Evolutionary conservation across 2,797 vertebrate genomes (phyloP).

Genomic region (Lindbergichthys nudifrons): DNA sequence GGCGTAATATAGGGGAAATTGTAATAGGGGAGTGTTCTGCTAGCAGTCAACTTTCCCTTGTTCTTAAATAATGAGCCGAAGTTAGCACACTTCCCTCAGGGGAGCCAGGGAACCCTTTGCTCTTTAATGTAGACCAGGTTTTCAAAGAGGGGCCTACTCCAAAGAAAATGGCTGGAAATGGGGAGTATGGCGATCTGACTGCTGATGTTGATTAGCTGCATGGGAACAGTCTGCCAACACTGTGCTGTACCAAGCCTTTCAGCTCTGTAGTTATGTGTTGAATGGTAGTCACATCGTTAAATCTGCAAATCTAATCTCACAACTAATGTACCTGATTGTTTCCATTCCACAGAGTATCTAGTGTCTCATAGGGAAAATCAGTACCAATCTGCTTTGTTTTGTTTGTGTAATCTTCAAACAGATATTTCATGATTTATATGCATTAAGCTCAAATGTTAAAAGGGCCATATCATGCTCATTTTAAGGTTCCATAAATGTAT

Average conservation of each 20-base stretch:
- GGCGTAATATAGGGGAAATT: conserved; percentile 41
- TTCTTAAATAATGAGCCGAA: conserved; percentile 62
- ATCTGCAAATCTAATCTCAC: conserved; percentile 8
- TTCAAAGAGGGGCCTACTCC: conserved; percentile 44
- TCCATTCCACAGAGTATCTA: not conserved
- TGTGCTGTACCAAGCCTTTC: conserved; percentile 8
- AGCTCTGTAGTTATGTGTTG: conserved; percentile 11
- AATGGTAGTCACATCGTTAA: not conserved
- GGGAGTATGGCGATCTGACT: conserved; percentile 36
- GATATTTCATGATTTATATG: not conserved
- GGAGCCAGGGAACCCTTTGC: conserved; percentile 56
- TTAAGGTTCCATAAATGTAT: too few relatives aligned
- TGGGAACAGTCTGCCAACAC: conserved; percentile 44
- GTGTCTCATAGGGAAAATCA: not conserved
- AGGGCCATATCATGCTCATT: too few relatives aligned
- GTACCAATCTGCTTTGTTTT: not conserved
- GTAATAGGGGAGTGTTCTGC: conserved; percentile 45
- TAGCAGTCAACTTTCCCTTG: conserved; percentile 41
- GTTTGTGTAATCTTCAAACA: not conserved
- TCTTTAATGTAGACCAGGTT: conserved; percentile 76
- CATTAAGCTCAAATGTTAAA: too few relatives aligned
- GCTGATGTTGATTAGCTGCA: conserved; percentile 62
- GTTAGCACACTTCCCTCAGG: conserved; percentile 37
- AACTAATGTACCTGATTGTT: not conserved
- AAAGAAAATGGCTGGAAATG: conserved; percentile 61